Conservation (phyloP, 2,888 invertebrate genomes). For the Ecdyonurus torrentis region DNA sequence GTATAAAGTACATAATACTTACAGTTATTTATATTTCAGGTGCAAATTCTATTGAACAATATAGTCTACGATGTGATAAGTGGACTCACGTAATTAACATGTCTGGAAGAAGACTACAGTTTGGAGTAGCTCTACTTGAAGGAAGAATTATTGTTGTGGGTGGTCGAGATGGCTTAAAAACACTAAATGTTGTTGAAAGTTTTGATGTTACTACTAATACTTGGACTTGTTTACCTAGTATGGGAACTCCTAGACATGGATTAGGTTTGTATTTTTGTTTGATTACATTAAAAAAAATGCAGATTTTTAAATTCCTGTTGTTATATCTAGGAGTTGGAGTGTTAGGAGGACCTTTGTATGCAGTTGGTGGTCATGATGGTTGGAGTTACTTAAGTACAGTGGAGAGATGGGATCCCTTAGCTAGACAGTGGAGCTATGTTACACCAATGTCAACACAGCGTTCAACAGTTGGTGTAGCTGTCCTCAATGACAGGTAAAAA, state of each 20-base stretch:
- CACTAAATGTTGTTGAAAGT: constrained; percentile 82
- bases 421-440: constrained; percentile 77
- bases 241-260: constrained; percentile 62
- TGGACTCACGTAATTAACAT: constrained; percentile 64
- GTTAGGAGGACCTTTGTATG: constrained; percentile 73
- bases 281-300: neutral
- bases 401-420: constrained; percentile 80
- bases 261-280: constrained; percentile 16
- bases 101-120: constrained; percentile 70
- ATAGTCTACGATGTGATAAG: constrained; percentile 60
- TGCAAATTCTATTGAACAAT: constrained; percentile 78
- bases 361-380: constrained; percentile 90
- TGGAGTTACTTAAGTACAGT: constrained; percentile 91
- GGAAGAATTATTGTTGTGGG: constrained; percentile 75
- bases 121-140: constrained; percentile 74
- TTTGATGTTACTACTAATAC: constrained; percentile 63
- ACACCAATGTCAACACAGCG: constrained; percentile 79
- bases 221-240: constrained; percentile 69
- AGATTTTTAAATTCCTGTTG: too few species aligned
- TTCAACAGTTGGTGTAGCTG: constrained; percentile 81
- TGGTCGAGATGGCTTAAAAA: constrained; percentile 84
- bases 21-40: constrained; percentile 30
- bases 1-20: constrained; percentile 5
- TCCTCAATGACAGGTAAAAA: constrained; percentile 56
- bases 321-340: constrained; percentile 44